Evolutionary conservation across 2,888 invertebrate genomes (phyloP), one percentile per base, ranked within the genome.

Genomic region (Ennomos quercinarius): DNA sequence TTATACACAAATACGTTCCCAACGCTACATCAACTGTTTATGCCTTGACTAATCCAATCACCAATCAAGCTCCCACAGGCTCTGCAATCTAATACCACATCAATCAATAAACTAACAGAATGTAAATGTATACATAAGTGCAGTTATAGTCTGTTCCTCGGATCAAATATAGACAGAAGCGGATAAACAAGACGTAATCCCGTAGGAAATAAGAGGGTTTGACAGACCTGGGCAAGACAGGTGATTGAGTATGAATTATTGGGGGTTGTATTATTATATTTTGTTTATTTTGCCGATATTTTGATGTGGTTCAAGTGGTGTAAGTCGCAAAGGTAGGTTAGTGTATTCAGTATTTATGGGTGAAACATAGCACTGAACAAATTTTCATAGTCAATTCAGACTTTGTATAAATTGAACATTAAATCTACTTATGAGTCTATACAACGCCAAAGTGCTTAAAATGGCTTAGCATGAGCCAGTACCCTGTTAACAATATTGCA

Each of bases 161-260:
- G 64, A 58, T 49, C 71, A 76, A 76, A 77, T 61, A 72, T 74
- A 70, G 67, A 48, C 42, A 42, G 50, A 41, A 54, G 43, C 36
- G 57, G 55, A 69, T 69, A 68, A 71, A 72, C 73, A 73, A 66
- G 37, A 62, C 57, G 62, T 73, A 76, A 75, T 81, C 85, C 81
- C 84, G 1, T 9, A 80, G 84, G 85, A 86, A 85, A 85, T 86
- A 81, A 82, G 72, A 68, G 75, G 77, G 76, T 80, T 79, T 77
- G 71, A 74, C 72, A 65, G 74, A 72, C 72, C 51, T 41, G 61
- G 67, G 67, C 59, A 56, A 67, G 72, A 72, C 75, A 77, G 74
- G 72, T 77, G 77, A 80, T 77, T 77, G 76, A 75, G 64, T 71
- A 63, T 64, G 66, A 67, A 66, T 71, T 70, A 79, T 75, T 73